Evolutionary conservation across 2,113 vertebrate genomes (phyloP), one percentile per base, ranked within the genome.

Genomic region (Paraplagusia blochii): DNA sequence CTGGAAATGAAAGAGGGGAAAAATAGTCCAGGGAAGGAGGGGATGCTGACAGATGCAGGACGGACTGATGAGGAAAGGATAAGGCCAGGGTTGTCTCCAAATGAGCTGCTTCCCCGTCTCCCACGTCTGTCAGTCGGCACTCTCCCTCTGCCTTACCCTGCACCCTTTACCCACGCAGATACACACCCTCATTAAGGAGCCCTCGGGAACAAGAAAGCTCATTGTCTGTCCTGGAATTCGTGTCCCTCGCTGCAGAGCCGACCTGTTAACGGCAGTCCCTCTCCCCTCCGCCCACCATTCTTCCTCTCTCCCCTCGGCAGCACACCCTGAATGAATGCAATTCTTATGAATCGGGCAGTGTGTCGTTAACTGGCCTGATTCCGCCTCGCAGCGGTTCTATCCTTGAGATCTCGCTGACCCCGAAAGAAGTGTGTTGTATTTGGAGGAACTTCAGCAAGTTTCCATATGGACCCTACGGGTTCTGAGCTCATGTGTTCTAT

Each of bases 201-300:
- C 75, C 79, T 71, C 72, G 59, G 76, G 81, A 88, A 90, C 88
- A 91, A 90, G 85, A 75, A 74, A 63, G 17, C 58, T 79, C 72
- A 89, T 90, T 90, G 88, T 90, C 72, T 43, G 11, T 72, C 38
- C 51, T 54, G 80, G 81, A 87, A 88, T 88, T 85, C 76, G 72
- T 76, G 66, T 74, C 68, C 67, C 68, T 82, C 62, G 49, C 78
- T 65, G 82, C 79, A 74, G 83, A 88, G 74, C 63, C 54, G 75
- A 88, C 82, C 88, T 89, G 88, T 90, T 91, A 89, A 85, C 79
- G 59, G 82, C 79, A 33, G 76, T 35, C 80, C 72, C 77, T 73
- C 72, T 63, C 74, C 69, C 78, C 60, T 76, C 76, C 72, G 57
- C 77, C 81, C 76, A 69, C 83, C 61, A 81, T 86, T 89, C 79